These are phyloP conservation scores for Catonia carolina DNA, from an alignment of 2,888 invertebrate species.

Conservation along the genomic window DNA sequence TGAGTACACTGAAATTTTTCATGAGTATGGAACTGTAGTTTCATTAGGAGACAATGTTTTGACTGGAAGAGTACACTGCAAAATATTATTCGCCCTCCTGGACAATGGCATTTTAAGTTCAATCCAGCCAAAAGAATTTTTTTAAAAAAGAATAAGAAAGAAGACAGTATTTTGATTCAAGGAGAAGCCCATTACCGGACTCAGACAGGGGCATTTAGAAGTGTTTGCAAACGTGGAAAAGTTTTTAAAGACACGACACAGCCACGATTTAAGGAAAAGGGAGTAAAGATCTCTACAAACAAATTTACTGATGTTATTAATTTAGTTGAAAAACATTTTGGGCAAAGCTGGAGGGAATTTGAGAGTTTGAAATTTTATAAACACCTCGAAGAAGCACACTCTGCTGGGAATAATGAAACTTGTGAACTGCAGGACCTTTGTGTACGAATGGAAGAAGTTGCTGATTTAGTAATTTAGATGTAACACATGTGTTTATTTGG, in stretches of 20 bases:
- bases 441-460: slow-evolving; percentile 4
- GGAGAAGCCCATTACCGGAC: slow-evolving; percentile 18
- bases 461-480: no score
- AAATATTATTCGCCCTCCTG: neutral
- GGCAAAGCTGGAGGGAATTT: slow-evolving; percentile 6
- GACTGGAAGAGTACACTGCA: neutral
- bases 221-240: neutral
- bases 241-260: neutral
- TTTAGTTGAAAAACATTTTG: slow-evolving; percentile 16
- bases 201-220: slow-evolving; percentile 1
- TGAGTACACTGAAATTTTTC: slow-evolving; percentile 7
- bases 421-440: neutral
- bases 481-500: no score
- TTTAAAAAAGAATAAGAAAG: slow-evolving; percentile 10
- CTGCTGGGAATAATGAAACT: neutral
- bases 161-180: slow-evolving; percentile 3
- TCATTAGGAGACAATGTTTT: neutral
- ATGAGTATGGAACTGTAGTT: slow-evolving; percentile 3
- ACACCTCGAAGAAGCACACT: slow-evolving; percentile 4
- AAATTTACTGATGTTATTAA: slow-evolving; percentile 1
- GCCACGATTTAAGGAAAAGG: slow-evolving; percentile 2
- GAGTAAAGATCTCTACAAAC: slow-evolving; percentile 4
- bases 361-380: slow-evolving; percentile 1
- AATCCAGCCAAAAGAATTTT: neutral
- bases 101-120: slow-evolving; percentile 15